A percentile compares a stretch with the other conserved stretches of the same genome.
These are phyloP conservation scores for Cynocephalus volans DNA, from an alignment of 2,113 vertebrate species.

Conservation along the genomic window DNA sequence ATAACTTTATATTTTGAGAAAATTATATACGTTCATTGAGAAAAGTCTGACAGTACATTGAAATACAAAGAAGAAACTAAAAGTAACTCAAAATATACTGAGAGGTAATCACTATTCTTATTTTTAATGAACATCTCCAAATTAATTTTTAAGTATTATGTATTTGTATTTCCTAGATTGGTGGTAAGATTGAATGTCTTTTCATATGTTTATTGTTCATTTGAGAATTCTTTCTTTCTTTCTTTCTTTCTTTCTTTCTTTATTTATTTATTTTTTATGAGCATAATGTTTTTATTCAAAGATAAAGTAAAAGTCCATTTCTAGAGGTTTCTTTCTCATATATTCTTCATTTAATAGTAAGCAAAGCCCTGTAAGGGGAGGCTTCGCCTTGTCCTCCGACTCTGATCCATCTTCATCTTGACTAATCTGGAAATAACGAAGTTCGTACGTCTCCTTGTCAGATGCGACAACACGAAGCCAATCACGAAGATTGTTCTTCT, in stretches of 20 bases:
- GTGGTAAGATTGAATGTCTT: background rate
- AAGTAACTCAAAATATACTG: background rate
- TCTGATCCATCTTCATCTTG: slow-evolving; percentile 97
- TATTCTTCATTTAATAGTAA: background rate
- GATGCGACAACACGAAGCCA: slow-evolving; percentile 97
- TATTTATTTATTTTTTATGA: no score
- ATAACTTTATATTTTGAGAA: slow-evolving; percentile 40
- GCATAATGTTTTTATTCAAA: slow-evolving; percentile 84
- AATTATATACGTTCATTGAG: background rate
- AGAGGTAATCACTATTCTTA: background rate
- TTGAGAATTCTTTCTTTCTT: no score
- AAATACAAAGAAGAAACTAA: slow-evolving; percentile 44
- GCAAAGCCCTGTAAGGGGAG: background rate
- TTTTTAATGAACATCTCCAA: slow-evolving; percentile 18
- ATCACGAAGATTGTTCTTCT: slow-evolving; percentile 98
- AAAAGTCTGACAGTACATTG: background rate
- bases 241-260: no score
- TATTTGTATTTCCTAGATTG: slow-evolving; percentile 45
- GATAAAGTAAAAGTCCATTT: slow-evolving; percentile 82
- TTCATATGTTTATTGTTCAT: slow-evolving; percentile 34
- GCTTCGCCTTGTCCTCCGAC: slow-evolving; percentile 92
- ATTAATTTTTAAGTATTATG: slow-evolving; percentile 38
- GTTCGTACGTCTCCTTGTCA: slow-evolving; percentile 97
- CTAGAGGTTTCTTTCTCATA: slow-evolving; percentile 72
- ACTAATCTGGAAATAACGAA: slow-evolving; percentile 99